These are phyloP conservation scores for Diplosoma virens DNA, from an alignment of 23 tunicate species.

Conservation along the genomic window DNA sequence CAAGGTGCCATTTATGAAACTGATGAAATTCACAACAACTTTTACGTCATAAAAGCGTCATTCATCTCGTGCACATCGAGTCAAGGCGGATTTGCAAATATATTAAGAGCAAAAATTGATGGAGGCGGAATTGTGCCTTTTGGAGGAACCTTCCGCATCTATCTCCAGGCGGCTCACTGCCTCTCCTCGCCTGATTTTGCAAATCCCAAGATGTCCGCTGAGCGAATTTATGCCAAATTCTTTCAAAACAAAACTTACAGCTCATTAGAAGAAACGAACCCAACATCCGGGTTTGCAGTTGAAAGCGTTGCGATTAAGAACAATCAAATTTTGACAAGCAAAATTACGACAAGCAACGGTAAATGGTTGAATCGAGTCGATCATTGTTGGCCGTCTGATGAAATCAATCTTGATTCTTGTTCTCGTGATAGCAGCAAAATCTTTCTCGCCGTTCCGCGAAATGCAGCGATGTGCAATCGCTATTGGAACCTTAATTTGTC, in stretches of 20 bases:
- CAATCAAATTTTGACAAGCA: no score
- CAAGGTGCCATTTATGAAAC: conserved; percentile 5
- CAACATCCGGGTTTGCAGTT: no score
- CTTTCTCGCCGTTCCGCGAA: neutral
- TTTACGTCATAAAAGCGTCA: neutral
- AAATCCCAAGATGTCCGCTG: neutral
- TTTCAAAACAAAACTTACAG: neutral
- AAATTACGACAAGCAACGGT: neutral
- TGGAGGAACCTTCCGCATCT: neutral
- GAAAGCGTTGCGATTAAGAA: no score
- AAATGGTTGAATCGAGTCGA: neutral
- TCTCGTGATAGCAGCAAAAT: neutral
- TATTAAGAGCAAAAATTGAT: neutral
- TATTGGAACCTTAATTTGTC: conserved; percentile 1
- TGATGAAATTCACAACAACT: conserved; percentile 17
- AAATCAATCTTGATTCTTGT: neutral
- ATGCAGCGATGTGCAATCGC: conserved; percentile 12
- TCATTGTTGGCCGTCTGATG: conserved; percentile 15
- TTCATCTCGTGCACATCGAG: neutral
- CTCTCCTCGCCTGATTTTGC: neutral
- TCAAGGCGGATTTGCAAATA: neutral
- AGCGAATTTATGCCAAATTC: neutral
- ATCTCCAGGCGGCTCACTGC: neutral
- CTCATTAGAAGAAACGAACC: no score
- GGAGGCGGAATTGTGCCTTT: neutral